Conservation (phyloP, 2,888 invertebrate species). For the Acronicta psi region DNA sequence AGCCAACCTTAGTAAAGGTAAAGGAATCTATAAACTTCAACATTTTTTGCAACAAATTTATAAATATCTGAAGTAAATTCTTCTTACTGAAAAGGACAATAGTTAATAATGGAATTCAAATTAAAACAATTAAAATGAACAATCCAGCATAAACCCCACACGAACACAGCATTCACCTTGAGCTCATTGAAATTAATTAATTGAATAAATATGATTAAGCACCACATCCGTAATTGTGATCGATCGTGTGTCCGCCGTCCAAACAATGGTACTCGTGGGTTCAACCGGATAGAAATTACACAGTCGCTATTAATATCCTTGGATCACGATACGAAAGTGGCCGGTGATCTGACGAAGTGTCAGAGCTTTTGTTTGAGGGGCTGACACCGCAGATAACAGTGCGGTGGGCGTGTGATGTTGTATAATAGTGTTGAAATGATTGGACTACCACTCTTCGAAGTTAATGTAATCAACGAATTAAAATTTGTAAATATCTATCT, state of each 20-base stretch:
- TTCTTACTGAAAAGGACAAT: not conserved
- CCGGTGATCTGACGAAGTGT: constrained; percentile 61
- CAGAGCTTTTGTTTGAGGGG: constrained; percentile 57
- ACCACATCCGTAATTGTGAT: constrained; percentile 86
- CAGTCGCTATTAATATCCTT: constrained; percentile 69
- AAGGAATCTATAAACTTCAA: not conserved
- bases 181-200: constrained; percentile 80
- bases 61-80: not conserved
- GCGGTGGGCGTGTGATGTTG: constrained; percentile 36
- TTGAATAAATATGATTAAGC: constrained; percentile 82
- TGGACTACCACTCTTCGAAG: constrained; percentile 31
- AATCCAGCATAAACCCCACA: constrained; percentile 54
- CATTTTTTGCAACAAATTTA: not conserved
- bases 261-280: constrained; percentile 64
- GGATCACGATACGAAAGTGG: constrained; percentile 75
- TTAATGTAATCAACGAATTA: constrained; percentile 10
- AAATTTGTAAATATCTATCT: too few species aligned
- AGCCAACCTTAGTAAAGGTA: not conserved
- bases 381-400: constrained; percentile 27
- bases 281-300: constrained; percentile 69
- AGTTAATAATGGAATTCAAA: constrained; percentile 5
- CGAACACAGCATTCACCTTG: constrained; percentile 71
- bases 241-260: constrained; percentile 69
- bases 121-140: constrained; percentile 47
- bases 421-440: constrained; percentile 48